A percentile compares a stretch with the other conserved stretches of the same genome.
Evolutionary conservation across 2,888 invertebrate genomes (phyloP).

Genomic region (Poecilobothrus nobilitatus): DNA sequence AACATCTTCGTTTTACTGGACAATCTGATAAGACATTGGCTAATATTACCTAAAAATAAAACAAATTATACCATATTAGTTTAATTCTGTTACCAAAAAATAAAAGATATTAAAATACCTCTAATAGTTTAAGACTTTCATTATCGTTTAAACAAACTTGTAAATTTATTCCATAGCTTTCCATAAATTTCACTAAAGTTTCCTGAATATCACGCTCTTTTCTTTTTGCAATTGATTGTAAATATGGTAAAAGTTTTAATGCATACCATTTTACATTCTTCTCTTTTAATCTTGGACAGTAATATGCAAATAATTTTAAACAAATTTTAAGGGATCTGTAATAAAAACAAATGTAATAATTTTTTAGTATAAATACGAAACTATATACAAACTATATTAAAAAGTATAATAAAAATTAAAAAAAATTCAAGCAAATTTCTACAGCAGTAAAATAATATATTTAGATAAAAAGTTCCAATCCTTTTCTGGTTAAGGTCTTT

Average conservation of each 20-base stretch:
- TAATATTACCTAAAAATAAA: conserved; percentile 36
- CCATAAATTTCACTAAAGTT: conserved; percentile 40
- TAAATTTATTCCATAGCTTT: conserved; percentile 36
- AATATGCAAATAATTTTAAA: conserved; percentile 64
- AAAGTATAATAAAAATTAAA: not conserved
- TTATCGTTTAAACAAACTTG: conserved; percentile 42
- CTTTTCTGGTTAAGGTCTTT: too few relatives aligned
- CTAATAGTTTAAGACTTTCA: conserved; percentile 39
- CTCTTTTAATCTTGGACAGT: conserved; percentile 66
- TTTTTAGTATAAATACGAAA: not conserved
- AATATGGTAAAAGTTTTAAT: conserved; percentile 62
- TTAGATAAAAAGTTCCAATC: too few relatives aligned
- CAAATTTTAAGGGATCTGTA: conserved; percentile 65
- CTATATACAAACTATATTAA: not conserved
- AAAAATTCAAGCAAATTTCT: too few relatives aligned
- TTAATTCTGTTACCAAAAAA: conserved; percentile 13
- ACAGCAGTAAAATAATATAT: too few relatives aligned
- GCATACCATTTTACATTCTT: conserved; percentile 72
- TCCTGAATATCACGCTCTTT: conserved; percentile 49
- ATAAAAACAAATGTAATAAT: not conserved
- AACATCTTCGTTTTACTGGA: conserved; percentile 71
- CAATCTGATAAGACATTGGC: conserved; percentile 47
- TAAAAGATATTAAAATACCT: conserved; percentile 30
- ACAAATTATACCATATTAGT: conserved; percentile 12
- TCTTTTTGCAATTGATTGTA: conserved; percentile 61